phyloP scores from a whole-genome alignment of 2,797 vertebrate species.

The Acanthis flammea region DNA sequence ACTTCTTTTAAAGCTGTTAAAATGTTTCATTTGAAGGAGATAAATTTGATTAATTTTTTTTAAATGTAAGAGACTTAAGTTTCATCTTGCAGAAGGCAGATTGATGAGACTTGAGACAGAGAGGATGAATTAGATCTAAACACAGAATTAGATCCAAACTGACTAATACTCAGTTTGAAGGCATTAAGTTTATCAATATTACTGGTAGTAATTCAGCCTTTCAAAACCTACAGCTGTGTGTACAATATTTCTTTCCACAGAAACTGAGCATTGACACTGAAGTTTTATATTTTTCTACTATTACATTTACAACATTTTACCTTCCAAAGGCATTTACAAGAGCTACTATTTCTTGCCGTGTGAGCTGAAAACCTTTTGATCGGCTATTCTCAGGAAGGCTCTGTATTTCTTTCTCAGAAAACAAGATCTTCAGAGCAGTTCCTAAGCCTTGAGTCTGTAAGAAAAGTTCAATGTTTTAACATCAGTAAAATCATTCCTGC shows the following conservation, averaged over 20 bases:
- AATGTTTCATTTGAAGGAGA: neutral
- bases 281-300: neutral
- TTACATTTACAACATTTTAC: conserved; percentile 64
- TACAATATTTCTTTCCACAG: neutral
- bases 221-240: neutral
- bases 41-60: neutral
- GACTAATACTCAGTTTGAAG: neutral
- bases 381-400: conserved; percentile 89
- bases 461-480: neutral
- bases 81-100: neutral
- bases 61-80: neutral
- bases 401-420: conserved; percentile 94
- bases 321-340: conserved; percentile 90
- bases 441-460: conserved; percentile 91
- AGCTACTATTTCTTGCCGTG: conserved; percentile 92
- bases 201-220: neutral
- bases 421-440: conserved; percentile 93
- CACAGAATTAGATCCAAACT: neutral
- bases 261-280: neutral
- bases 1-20: neutral
- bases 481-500: neutral
- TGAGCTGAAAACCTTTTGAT: conserved; percentile 94
- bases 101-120: neutral
- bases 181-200: neutral
- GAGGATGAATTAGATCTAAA: neutral